Conservation (phyloP, 2,888 invertebrate species). For the Omphaloscelis lunosa region DNA sequence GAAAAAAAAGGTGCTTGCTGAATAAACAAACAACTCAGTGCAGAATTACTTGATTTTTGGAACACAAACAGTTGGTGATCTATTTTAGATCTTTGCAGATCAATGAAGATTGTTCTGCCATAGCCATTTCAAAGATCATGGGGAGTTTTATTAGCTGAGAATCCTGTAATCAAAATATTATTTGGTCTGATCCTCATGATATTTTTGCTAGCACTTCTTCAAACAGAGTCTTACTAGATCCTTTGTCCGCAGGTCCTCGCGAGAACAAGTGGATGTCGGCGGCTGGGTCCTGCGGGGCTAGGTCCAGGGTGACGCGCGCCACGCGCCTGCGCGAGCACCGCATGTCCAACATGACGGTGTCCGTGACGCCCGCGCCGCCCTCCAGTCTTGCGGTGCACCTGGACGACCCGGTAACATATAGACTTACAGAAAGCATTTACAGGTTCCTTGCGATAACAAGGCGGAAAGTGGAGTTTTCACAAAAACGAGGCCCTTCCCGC, state of each 20-base stretch:
- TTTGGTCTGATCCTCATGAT: background rate
- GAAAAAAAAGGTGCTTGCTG: background rate
- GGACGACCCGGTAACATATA: constrained; percentile 78
- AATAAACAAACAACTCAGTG: background rate
- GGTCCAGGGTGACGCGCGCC: constrained; percentile 81
- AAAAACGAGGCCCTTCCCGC: background rate
- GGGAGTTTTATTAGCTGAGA: background rate
- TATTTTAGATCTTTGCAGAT: background rate
- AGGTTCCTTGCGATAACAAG: background rate
- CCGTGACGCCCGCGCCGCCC: constrained; percentile 86
- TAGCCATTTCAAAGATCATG: background rate
- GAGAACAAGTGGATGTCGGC: constrained; percentile 89
- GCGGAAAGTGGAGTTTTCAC: background rate
- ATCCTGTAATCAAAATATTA: background rate
- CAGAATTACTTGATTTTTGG: background rate
- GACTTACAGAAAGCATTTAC: background rate
- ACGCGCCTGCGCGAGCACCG: constrained; percentile 87
- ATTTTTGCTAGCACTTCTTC: background rate
- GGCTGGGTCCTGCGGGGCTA: constrained; percentile 82
- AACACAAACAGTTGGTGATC: background rate
- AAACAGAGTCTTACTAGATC: background rate
- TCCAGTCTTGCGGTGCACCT: constrained; percentile 70
- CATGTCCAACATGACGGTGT: constrained; percentile 89
- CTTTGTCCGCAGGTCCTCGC: constrained; percentile 79
- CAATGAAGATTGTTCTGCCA: background rate